These are phyloP conservation scores for Podabrus alpinus DNA, from an alignment of 2,888 invertebrate species.

Conservation along the genomic window DNA sequence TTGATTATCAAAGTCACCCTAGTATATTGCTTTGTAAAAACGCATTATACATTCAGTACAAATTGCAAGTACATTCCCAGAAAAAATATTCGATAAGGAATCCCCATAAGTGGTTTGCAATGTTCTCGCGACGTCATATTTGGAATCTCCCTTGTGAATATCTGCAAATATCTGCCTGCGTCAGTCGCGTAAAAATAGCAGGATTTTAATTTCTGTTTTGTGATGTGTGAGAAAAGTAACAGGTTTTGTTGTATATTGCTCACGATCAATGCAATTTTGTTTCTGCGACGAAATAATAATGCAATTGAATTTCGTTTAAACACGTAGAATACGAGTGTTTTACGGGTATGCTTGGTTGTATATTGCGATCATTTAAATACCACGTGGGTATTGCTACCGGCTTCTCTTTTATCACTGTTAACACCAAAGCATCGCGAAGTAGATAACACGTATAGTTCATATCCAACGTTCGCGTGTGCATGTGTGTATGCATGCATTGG, in stretches of 20 bases:
- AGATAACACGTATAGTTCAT: constrained; percentile 6
- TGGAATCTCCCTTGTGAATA: neutral
- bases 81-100: neutral
- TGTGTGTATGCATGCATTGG: neutral
- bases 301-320: constrained; percentile 3
- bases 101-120: neutral
- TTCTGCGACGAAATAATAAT: neutral
- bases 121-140: neutral
- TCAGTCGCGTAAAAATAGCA: neutral
- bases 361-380: constrained; percentile 9
- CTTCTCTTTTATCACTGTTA: constrained; percentile 16
- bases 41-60: neutral
- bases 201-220: neutral
- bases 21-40: neutral
- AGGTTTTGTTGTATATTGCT: neutral
- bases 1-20: neutral
- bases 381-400: constrained; percentile 21
- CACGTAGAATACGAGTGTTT: neutral
- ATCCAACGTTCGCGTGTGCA: neutral
- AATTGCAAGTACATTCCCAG: neutral
- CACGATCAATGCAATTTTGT: neutral
- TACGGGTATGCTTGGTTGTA: neutral
- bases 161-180: neutral
- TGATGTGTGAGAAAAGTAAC: neutral
- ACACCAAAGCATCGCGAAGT: constrained; percentile 10